Percentiles rank a stretch among this genome's conserved stretches.
These are phyloP conservation scores for Marronus borbonicus DNA, from an alignment of 2,888 invertebrate genomes.

Conservation along the genomic window DNA sequence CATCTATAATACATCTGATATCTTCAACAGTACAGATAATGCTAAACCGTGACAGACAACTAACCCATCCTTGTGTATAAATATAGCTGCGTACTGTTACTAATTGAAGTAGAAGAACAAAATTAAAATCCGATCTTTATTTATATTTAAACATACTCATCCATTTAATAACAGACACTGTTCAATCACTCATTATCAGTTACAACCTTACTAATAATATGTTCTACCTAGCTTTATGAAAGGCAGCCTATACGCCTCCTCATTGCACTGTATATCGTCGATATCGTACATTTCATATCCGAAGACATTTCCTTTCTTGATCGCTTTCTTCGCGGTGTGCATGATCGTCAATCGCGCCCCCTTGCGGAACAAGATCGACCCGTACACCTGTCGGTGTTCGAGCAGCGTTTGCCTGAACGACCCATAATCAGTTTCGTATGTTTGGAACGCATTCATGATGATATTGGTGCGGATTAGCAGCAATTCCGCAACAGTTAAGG, in stretches of 20 bases:
- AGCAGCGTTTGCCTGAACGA: slow-evolving; percentile 43
- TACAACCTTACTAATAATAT: not conserved
- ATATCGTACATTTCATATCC: slow-evolving; percentile 47
- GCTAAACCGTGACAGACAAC: too few species aligned
- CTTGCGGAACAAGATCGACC: slow-evolving; percentile 47
- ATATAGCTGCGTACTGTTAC: too few species aligned
- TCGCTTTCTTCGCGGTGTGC: slow-evolving; percentile 35
- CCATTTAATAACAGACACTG: too few species aligned
- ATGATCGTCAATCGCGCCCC: slow-evolving; percentile 44
- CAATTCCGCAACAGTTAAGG: slow-evolving; percentile 49
- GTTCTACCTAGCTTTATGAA: slow-evolving; percentile 44
- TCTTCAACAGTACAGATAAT: too few species aligned
- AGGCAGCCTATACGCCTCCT: slow-evolving; percentile 38
- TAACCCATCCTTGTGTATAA: too few species aligned
- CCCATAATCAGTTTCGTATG: slow-evolving; percentile 39
- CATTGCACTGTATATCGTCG: slow-evolving; percentile 41
- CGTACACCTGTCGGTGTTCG: slow-evolving; percentile 47
- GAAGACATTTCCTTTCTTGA: slow-evolving; percentile 45
- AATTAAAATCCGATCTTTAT: too few species aligned
- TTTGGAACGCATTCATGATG: slow-evolving; percentile 43
- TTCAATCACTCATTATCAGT: too few species aligned
- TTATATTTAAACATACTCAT: too few species aligned
- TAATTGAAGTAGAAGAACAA: too few species aligned
- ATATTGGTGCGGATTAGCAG: slow-evolving; percentile 42
- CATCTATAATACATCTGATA: too few species aligned